These are phyloP conservation scores for Pipistrellus pygmaeus DNA, from an alignment of 2,797 vertebrate species.

Conservation along the genomic window DNA sequence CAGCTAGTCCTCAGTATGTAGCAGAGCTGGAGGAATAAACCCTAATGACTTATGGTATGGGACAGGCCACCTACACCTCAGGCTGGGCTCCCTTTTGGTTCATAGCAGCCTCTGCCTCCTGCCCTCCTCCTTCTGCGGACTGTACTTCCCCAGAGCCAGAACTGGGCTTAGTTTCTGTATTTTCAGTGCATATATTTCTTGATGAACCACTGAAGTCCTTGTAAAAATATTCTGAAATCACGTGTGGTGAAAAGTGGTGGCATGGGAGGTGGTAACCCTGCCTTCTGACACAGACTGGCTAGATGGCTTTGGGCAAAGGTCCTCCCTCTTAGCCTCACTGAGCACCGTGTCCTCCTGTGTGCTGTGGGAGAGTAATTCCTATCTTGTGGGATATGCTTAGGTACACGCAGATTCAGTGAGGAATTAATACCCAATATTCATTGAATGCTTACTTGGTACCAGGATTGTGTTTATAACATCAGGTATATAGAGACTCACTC, in stretches of 20 bases:
- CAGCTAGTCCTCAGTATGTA: neutral
- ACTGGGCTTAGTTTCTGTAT: neutral
- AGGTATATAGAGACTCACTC: neutral
- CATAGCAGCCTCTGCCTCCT: too few species aligned
- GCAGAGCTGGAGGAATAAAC: neutral
- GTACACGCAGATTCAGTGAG: neutral
- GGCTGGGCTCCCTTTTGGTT: neutral
- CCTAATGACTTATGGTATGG: accelerated
- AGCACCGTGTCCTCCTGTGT: neutral
- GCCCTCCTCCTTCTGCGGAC: neutral
- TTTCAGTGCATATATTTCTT: neutral
- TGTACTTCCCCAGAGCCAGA: neutral
- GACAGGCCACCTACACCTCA: accelerated
- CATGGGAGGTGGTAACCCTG: neutral
- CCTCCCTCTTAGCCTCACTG: neutral
- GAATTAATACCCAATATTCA: neutral
- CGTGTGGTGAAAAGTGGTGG: neutral
- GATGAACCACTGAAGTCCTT: neutral
- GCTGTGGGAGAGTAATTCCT: neutral
- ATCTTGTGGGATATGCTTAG: neutral
- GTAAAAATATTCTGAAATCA: neutral
- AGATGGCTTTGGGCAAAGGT: neutral
- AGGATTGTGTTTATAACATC: neutral
- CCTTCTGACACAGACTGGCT: neutral
- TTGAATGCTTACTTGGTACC: neutral